These are phyloP conservation scores for Scleropages formosus DNA, from an alignment of 2,797 vertebrate genomes.

Conservation along the genomic window DNA sequence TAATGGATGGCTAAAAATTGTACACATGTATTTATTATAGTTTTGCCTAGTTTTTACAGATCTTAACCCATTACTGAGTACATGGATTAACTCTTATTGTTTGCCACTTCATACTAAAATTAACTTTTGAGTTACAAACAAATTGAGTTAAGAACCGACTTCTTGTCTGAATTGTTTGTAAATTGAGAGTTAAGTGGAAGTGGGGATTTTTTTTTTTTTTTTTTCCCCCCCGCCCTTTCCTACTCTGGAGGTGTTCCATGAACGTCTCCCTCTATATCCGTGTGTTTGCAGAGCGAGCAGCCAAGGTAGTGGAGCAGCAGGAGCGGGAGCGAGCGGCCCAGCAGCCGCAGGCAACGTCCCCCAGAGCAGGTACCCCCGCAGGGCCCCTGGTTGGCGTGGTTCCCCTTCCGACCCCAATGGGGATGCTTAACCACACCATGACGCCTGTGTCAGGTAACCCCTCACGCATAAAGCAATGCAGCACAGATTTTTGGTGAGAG, in stretches of 20 bases:
- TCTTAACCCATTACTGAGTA: too few species aligned
- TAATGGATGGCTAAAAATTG: too few species aligned
- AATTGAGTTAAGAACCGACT: too few species aligned
- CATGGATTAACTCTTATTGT: too few species aligned
- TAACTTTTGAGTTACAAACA: too few species aligned
- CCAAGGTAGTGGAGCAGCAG: conserved; percentile 99
- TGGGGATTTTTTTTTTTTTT: too few species aligned
- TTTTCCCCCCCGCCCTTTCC: too few species aligned
- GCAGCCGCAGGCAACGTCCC: conserved; percentile 84
- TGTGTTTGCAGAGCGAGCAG: conserved; percentile 87
- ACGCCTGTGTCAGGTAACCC: conserved; percentile 95
- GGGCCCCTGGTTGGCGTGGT: conserved; percentile 95
- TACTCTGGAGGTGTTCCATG: not conserved
- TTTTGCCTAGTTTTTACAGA: too few species aligned
- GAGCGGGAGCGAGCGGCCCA: conserved; percentile 92
- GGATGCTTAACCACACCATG: conserved; percentile 97
- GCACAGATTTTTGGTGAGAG: conserved; percentile 40
- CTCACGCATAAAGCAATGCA: conserved; percentile 63
- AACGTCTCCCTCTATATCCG: not conserved
- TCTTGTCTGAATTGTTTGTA: too few species aligned
- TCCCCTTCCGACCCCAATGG: conserved; percentile 94
- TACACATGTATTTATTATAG: too few species aligned
- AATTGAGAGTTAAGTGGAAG: too few species aligned
- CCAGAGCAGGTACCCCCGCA: conserved; percentile 96
- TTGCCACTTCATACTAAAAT: too few species aligned